phyloP scores from a whole-genome alignment of 2,113 vertebrate species.

The Scatophagus argus region DNA sequence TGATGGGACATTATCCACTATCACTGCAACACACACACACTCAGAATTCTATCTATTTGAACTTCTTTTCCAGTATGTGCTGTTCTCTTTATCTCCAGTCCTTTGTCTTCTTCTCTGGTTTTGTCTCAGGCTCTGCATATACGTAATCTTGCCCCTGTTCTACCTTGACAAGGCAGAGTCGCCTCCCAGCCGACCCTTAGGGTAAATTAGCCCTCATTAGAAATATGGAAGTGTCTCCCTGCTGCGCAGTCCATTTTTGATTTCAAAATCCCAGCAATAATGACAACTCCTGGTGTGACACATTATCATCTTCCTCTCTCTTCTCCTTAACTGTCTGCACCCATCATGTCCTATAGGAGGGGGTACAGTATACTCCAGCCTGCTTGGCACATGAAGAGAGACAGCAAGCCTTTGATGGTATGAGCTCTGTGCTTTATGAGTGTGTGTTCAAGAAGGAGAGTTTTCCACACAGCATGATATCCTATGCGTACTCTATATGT shows the following conservation, averaged over 20 bases:
- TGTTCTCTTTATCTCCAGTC: conserved; percentile 15
- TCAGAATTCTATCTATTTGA: not conserved
- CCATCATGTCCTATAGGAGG: conserved; percentile 27
- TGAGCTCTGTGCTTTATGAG: conserved; percentile 29
- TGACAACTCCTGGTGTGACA: conserved; percentile 43
- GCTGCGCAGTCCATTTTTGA: conserved; percentile 26
- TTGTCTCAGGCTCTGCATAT: conserved; percentile 12
- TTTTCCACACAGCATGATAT: conserved; percentile 16
- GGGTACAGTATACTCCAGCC: not conserved
- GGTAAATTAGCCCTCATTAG: conserved; percentile 51
- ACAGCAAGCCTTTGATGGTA: conserved; percentile 64
- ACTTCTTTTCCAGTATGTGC: not conserved
- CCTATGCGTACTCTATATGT: conserved; percentile 43
- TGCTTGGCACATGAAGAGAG: conserved; percentile 39
- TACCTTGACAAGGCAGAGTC: conserved; percentile 29
- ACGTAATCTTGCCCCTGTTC: conserved; percentile 26
- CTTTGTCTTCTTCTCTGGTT: conserved; percentile 44
- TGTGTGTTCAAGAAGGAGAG: conserved; percentile 1
- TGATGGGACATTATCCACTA: conserved; percentile 36
- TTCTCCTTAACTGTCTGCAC: not conserved
- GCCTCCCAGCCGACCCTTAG: conserved; percentile 29
- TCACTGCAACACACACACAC: conserved; percentile 12
- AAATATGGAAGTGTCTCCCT: conserved; percentile 17
- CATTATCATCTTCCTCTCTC: conserved; percentile 1
- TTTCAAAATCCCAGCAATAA: conserved; percentile 48